These are phyloP conservation scores for Apus apus DNA, from an alignment of 2,113 vertebrate species.

Conservation along the genomic window DNA sequence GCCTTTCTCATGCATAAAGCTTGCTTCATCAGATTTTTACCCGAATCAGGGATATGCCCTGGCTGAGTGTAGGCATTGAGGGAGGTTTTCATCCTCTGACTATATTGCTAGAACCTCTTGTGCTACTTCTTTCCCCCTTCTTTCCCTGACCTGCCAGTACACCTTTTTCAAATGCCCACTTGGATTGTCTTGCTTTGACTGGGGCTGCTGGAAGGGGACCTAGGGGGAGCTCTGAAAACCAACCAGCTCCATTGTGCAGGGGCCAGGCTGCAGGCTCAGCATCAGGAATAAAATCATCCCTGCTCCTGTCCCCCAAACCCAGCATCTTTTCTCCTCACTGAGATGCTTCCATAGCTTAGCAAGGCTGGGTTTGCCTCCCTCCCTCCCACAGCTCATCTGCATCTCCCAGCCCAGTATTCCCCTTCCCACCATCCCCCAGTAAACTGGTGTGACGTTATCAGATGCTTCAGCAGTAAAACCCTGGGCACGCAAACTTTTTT, in stretches of 20 bases:
- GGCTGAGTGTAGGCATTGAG: not conserved
- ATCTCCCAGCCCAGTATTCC: not conserved
- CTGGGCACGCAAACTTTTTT: not conserved
- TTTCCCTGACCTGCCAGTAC: not conserved
- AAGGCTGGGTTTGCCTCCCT: not conserved
- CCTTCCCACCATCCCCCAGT: not conserved
- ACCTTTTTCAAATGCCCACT: not conserved
- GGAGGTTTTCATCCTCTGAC: not conserved
- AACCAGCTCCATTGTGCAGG: not conserved
- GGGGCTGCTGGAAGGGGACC: not conserved
- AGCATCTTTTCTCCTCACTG: not conserved
- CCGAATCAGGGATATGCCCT: not conserved
- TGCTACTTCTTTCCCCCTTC: not conserved
- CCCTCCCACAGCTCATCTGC: not conserved
- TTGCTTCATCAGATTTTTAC: constrained; percentile 44
- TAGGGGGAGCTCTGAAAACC: accelerated
- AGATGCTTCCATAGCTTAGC: not conserved
- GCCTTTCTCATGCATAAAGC: constrained; percentile 51
- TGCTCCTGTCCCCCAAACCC: not conserved
- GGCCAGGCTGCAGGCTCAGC: not conserved
- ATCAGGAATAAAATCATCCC: not conserved
- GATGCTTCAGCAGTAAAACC: constrained; percentile 52
- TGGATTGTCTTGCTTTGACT: not conserved
- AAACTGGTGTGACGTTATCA: constrained; percentile 3
- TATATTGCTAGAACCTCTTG: not conserved